A percentile compares a stretch with the other conserved stretches of the same genome.
Evolutionary conservation across 2,113 vertebrate genomes (phyloP).

Genomic region (Mus pahari): DNA sequence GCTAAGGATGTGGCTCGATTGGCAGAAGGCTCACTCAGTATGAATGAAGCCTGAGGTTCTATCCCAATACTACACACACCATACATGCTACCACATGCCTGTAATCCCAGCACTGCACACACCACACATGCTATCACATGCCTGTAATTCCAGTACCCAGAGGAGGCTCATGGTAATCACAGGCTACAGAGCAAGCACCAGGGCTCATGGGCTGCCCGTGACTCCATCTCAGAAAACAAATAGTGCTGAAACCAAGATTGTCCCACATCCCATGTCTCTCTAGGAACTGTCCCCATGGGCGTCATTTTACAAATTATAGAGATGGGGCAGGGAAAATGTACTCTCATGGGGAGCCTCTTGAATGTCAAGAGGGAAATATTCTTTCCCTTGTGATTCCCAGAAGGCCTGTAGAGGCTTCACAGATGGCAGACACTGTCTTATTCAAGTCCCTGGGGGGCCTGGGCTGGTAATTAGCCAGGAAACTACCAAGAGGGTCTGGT

Average conservation of each 20-base stretch:
- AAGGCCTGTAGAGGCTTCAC: neutral
- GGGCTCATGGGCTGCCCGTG: neutral
- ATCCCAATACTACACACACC: neutral
- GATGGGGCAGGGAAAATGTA: neutral
- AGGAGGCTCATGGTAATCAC: neutral
- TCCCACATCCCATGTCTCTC: neutral
- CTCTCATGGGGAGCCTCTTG: neutral
- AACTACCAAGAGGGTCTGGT: neutral
- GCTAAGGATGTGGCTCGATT: neutral
- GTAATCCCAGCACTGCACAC: neutral
- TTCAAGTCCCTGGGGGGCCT: neutral
- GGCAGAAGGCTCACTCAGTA: neutral
- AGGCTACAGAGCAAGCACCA: neutral
- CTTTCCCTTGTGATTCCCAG: neutral
- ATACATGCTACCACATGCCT: neutral
- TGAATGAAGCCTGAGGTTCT: neutral
- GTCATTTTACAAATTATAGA: neutral
- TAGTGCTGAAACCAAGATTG: neutral
- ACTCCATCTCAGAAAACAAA: neutral
- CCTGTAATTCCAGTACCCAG: neutral
- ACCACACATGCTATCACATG: neutral
- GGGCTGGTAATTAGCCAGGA: accelerated
- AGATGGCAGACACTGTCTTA: neutral
- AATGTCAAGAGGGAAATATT: neutral
- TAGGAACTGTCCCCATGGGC: neutral